These are phyloP conservation scores for Cephalopterus ornatus DNA, from an alignment of 2,113 vertebrate genomes.

Conservation along the genomic window DNA sequence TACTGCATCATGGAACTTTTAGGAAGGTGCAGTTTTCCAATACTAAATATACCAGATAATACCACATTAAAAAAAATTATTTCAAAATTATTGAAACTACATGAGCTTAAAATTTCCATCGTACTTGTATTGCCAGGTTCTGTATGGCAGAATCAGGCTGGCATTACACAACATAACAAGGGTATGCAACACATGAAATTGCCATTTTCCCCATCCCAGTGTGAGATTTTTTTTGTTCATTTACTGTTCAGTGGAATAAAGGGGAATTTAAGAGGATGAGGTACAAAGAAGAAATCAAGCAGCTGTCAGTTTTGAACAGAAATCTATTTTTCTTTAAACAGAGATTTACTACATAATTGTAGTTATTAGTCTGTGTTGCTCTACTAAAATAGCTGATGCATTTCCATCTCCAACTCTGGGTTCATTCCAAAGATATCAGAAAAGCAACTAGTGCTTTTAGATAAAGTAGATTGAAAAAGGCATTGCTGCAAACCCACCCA, in stretches of 20 bases:
- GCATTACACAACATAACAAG: neutral
- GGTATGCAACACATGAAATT: neutral
- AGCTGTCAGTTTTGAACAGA: neutral
- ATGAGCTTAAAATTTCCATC: neutral
- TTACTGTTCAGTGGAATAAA: neutral
- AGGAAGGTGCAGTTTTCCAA: neutral
- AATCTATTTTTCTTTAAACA: neutral
- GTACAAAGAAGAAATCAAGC: neutral
- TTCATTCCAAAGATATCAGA: neutral
- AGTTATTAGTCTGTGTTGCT: neutral
- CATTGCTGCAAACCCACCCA: neutral
- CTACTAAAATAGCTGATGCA: neutral
- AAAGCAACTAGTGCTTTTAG: neutral
- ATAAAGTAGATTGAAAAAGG: neutral
- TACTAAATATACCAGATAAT: neutral
- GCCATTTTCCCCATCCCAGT: neutral
- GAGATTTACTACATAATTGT: neutral
- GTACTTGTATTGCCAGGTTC: neutral
- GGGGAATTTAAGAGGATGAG: neutral
- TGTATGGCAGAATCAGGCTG: neutral
- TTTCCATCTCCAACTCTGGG: neutral
- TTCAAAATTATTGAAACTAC: neutral
- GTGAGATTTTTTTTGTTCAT: neutral
- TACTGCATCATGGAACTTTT: neutral
- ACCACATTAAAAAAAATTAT: neutral